phyloP scores from a whole-genome alignment of 2,888 invertebrate genomes.

The Anagyrus pseudococci region DNA sequence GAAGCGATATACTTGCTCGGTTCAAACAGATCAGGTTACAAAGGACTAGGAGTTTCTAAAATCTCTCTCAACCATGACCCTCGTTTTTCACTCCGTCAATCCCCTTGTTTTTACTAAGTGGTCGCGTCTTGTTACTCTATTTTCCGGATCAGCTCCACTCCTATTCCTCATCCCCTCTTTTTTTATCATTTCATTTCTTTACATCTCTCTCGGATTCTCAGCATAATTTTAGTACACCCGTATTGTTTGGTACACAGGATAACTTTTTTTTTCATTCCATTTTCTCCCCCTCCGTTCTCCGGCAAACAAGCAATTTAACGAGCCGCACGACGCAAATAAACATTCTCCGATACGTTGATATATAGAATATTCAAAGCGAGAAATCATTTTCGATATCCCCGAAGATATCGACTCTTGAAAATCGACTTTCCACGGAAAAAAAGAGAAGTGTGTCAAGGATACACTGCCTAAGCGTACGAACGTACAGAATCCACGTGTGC shows the following conservation, averaged over 20 bases:
- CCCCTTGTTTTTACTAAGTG: slow-evolving; percentile 26
- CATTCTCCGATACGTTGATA: no score
- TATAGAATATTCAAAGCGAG: no score
- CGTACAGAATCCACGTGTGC: slow-evolving; percentile 12
- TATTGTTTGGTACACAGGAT: no score
- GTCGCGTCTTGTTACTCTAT: slow-evolving; percentile 15
- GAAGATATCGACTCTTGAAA: slow-evolving; percentile 9
- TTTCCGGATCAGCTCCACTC: slow-evolving; percentile 4
- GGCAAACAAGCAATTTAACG: no score
- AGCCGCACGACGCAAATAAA: no score
- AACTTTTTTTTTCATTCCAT: no score
- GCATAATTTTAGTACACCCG: no score
- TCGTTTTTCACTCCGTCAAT: background rate
- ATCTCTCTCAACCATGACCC: background rate
- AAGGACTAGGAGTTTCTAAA: background rate
- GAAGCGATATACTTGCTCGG: background rate
- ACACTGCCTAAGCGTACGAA: slow-evolving; percentile 10
- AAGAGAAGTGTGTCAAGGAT: slow-evolving; percentile 28
- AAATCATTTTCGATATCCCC: slow-evolving; percentile 7
- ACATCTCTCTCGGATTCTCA: no score
- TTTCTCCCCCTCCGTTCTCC: no score
- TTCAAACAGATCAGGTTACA: slow-evolving; percentile 5
- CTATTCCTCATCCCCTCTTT: background rate
- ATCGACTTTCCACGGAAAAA: slow-evolving; percentile 1
- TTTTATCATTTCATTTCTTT: background rate